These are phyloP conservation scores for Fistularia commersonii DNA, from an alignment of 2,797 vertebrate species.

Conservation along the genomic window DNA sequence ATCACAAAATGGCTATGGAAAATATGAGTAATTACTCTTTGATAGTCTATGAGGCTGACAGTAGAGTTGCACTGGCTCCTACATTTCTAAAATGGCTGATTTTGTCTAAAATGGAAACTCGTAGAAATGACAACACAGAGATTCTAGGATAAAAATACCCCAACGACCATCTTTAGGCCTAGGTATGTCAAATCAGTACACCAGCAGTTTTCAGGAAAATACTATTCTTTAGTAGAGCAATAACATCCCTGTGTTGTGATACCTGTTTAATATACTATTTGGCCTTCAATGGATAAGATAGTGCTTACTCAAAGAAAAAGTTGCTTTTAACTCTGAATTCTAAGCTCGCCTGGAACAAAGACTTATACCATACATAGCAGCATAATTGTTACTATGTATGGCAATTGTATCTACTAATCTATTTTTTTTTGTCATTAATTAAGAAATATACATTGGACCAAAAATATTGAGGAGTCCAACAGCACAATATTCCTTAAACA, in stretches of 20 bases:
- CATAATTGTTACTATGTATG: no score
- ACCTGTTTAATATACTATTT: neutral
- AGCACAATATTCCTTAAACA: no score
- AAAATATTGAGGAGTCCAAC: no score
- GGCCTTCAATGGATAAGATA: no score
- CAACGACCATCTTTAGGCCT: conserved; percentile 52
- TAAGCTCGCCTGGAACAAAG: no score
- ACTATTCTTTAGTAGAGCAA: conserved; percentile 33
- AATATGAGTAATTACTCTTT: neutral
- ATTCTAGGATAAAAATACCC: conserved; percentile 57
- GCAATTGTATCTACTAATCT: no score
- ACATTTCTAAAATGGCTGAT: conserved; percentile 53
- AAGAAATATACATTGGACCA: no score
- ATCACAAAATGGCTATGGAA: no score
- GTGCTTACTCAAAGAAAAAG: no score
- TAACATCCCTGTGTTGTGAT: conserved; percentile 9
- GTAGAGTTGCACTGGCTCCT: conserved; percentile 30
- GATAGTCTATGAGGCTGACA: conserved; percentile 20
- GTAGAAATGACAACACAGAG: conserved; percentile 43
- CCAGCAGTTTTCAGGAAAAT: conserved; percentile 19
- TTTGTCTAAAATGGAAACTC: conserved; percentile 63
- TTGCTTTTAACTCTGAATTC: no score
- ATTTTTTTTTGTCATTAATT: no score
- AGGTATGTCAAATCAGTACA: conserved; percentile 60
- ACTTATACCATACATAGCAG: no score